A percentile compares a stretch with the other conserved stretches of the same genome.
These are phyloP conservation scores for Danio aesculapii DNA, from an alignment of 2,797 vertebrate species.

Conservation along the genomic window DNA sequence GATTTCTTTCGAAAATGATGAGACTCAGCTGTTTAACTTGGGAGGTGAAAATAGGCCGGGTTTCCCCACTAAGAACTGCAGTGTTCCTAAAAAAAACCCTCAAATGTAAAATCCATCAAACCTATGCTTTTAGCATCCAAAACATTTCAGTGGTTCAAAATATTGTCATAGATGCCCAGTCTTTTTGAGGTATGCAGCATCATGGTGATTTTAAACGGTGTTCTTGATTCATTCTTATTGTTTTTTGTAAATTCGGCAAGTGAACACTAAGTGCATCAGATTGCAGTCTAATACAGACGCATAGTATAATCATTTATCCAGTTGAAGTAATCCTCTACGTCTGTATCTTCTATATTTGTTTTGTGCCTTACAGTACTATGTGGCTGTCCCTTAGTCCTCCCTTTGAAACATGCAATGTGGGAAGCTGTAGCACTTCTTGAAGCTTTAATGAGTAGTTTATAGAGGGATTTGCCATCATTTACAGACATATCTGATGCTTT, in stretches of 20 bases:
- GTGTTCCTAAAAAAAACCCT: too few species aligned
- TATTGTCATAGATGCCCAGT: conserved; percentile 6
- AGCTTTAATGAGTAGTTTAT: conserved; percentile 43
- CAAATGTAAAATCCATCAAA: background rate
- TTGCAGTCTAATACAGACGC: conserved; percentile 15
- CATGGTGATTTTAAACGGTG: background rate
- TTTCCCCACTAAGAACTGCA: too few species aligned
- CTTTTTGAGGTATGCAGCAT: conserved; percentile 27
- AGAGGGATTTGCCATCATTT: conserved; percentile 39
- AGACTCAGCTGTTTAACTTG: too few species aligned
- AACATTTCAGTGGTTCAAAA: conserved; percentile 10
- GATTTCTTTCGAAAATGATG: too few species aligned
- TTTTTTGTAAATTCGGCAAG: conserved; percentile 23
- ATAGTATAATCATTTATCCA: conserved; percentile 28
- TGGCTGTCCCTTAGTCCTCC: conserved; percentile 19
- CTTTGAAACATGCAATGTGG: conserved; percentile 13
- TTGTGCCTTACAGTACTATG: conserved; percentile 41
- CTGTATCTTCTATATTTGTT: conserved; percentile 39
- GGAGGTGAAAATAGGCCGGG: too few species aligned
- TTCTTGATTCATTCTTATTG: conserved; percentile 18
- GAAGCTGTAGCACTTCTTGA: conserved; percentile 31
- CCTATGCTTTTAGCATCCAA: conserved; percentile 4
- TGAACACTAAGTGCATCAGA: conserved; percentile 35
- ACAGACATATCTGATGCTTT: conserved; percentile 41
- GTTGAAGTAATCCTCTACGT: conserved; percentile 5